Evolutionary conservation across 2,888 invertebrate genomes (phyloP), one percentile per base, ranked within the genome.

Genomic region (Liodrosophila aerea): DNA sequence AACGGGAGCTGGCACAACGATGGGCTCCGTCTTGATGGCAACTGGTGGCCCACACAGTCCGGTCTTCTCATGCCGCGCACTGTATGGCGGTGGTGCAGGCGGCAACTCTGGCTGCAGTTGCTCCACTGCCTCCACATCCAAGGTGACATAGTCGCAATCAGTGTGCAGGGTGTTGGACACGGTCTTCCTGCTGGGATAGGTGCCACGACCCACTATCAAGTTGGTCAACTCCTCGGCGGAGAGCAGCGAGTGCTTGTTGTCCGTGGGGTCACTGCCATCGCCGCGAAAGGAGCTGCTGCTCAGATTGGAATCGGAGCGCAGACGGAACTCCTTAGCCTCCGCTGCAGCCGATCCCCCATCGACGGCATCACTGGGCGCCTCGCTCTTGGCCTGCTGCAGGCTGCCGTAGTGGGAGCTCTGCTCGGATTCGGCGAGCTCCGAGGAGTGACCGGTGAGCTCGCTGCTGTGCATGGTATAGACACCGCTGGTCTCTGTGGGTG

Each of bases 241-340:
- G 7, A 96, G 91, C 54, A 95, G 90, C 15, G 94, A 93, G 67
- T 94, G 95, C 27, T 94, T 93, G 66, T 92, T 93, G 86, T 95
- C 95, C 1, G 96, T 94, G 2, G 96, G 96, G 89, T 96, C 96
- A 86, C 96, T 96, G n/a, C 96, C 96, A 84, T 96, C 96, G 2
- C 96, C 96, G 43, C 95, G 94, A 88, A 96, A 96, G 45, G 96
- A 96, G 15, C 93, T 93, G 27, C 93, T 91, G 88, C 96, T 96
- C 0, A 95, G 92, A 76, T 94, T 94, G 1, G 96, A 96, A 85
- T 95, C 95, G 34, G 95, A 94, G 53, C 94, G 91, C 85, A 93
- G 91, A 57, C 94, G 91, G 85, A 94, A 94, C 71, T 91, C 91
- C 37, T 90, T 89, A 12, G 22, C 22, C 22, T 2, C 22, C 13